Percentiles rank a stretch among this genome's conserved stretches.
phyloP scores from a whole-genome alignment of 1,140 invertebrate species.

The Colletes latitarsis region DNA sequence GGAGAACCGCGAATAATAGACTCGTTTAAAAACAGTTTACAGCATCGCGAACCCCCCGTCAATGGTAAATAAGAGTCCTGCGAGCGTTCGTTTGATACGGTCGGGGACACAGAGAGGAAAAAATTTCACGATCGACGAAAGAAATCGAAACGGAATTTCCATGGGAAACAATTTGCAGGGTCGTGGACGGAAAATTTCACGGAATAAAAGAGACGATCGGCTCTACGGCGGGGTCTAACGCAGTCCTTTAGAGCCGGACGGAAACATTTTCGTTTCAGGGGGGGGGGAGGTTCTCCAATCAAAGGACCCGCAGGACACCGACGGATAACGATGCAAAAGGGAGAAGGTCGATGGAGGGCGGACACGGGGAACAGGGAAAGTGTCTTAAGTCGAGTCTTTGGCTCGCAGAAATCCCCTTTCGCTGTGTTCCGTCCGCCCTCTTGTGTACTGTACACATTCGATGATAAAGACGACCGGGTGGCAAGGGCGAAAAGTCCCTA shows the following conservation, averaged over 20 bases:
- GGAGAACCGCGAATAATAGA: background rate
- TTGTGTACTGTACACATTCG: constrained; percentile 49
- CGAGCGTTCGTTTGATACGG: background rate
- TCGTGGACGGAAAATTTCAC: constrained; percentile 16
- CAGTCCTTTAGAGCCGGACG: constrained; percentile 37
- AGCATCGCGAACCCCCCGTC: background rate
- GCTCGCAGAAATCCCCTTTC: constrained; percentile 24
- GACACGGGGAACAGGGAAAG: constrained; percentile 38
- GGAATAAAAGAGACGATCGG: constrained; percentile 34
- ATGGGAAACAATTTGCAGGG: constrained; percentile 48
- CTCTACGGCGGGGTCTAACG: background rate
- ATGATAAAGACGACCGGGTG: constrained; percentile 47
- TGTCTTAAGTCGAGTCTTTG: constrained; percentile 61
- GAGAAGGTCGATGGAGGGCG: background rate
- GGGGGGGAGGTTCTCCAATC: constrained; percentile 31
- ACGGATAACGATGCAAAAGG: constrained; percentile 34
- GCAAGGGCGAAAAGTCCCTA: constrained; percentile 45
- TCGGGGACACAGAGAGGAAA: background rate
- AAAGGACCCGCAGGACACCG: constrained; percentile 35
- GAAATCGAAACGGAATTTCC: constrained; percentile 42
- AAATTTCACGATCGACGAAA: constrained; percentile 2
- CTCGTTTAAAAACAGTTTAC: background rate
- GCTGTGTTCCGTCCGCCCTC: constrained; percentile 13
- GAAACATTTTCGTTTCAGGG: constrained; percentile 59
- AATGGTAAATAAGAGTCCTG: background rate